Evolutionary conservation across 1,140 invertebrate species (phyloP).

Genomic region (Tetramorium alpestre): DNA sequence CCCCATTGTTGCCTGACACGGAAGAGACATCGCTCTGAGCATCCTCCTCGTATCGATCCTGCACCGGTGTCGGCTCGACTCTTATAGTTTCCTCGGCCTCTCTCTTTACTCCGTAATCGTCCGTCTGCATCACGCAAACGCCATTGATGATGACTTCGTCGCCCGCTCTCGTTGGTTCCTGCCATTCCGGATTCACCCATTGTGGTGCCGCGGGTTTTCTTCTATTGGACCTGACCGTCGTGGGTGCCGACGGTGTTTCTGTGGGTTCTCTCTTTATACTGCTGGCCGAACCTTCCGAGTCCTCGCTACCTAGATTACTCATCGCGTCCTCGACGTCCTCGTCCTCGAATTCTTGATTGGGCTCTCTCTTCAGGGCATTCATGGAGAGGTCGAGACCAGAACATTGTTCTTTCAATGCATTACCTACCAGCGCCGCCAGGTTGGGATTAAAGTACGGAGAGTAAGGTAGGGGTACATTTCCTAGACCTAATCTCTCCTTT

Average conservation of each 20-base stretch:
- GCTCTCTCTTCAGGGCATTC: conserved; percentile 91
- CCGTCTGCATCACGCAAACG: conserved; percentile 95
- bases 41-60: conserved; percentile 87
- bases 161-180: conserved; percentile 88
- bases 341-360: conserved; percentile 90
- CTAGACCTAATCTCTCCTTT: conserved; percentile 91
- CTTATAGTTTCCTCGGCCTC: conserved; percentile 90
- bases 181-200: conserved; percentile 98
- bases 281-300: conserved; percentile 87
- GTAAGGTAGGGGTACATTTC: conserved; percentile 90
- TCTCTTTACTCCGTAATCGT: conserved; percentile 89
- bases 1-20: conserved; percentile 84
- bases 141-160: conserved; percentile 96
- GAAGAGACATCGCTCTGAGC: conserved; percentile 86
- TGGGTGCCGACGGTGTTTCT: conserved; percentile 84
- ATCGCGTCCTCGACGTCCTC: conserved; percentile 91
- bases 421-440: conserved; percentile 89
- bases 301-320: conserved; percentile 92
- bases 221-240: conserved; percentile 88
- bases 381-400: conserved; percentile 93
- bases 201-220: conserved; percentile 98
- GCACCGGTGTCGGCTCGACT: conserved; percentile 90
- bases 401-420: conserved; percentile 91
- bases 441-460: conserved; percentile 92
- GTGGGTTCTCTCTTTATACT: conserved; percentile 87